phyloP scores from a whole-genome alignment of 2,888 invertebrate genomes.

The Drosophila monieri region DNA sequence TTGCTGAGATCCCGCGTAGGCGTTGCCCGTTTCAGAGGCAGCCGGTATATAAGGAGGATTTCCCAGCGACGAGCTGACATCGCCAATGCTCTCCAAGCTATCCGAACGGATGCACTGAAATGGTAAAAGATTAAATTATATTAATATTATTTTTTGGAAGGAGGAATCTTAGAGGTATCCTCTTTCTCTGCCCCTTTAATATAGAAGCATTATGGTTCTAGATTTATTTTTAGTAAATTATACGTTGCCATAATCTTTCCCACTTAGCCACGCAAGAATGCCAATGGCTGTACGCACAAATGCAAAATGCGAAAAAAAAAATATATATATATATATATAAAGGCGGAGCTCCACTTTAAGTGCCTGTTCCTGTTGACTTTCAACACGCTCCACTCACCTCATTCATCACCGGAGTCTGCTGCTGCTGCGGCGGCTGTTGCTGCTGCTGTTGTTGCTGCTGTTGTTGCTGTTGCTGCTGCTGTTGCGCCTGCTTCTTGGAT shows the following conservation, averaged over 20 bases:
- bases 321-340: too few species aligned
- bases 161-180: too few species aligned
- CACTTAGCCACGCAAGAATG: not conserved
- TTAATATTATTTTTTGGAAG: too few species aligned
- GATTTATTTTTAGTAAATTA: not conserved
- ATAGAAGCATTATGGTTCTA: too few species aligned
- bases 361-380: constrained; percentile 50
- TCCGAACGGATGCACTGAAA: constrained; percentile 85
- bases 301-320: not conserved
- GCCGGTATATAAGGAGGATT: constrained; percentile 84
- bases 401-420: constrained; percentile 82
- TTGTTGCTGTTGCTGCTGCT: constrained; percentile 62
- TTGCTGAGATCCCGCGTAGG: constrained; percentile 77
- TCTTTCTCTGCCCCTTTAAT: too few species aligned
- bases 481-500: constrained; percentile 72
- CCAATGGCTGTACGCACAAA: not conserved
- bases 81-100: constrained; percentile 88
- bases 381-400: constrained; percentile 79
- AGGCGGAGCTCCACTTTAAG: constrained; percentile 32
- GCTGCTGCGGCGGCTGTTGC: constrained; percentile 55
- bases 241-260: not conserved
- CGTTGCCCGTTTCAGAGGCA: constrained; percentile 75
- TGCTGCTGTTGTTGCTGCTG: constrained; percentile 56
- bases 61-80: constrained; percentile 84
- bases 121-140: not conserved